Percentiles rank a stretch among this genome's conserved stretches.
Conservation (phyloP, 2,888 invertebrate species). For the Oligia strigilis region DNA sequence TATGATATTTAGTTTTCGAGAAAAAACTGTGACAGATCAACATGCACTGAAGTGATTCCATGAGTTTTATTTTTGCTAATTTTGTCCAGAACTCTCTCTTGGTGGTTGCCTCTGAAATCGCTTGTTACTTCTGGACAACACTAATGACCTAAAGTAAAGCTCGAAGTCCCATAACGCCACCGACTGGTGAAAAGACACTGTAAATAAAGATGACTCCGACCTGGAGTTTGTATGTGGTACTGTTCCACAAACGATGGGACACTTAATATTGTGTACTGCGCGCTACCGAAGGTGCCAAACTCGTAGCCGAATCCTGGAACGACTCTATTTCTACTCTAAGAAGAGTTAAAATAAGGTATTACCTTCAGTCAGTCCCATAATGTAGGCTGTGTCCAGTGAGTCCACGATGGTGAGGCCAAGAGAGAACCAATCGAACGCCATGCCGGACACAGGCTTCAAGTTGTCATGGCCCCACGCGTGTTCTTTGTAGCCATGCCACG, state of each 20-base stretch:
- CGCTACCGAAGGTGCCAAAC: not conserved
- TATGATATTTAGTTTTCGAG: not conserved
- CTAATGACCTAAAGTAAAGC: not conserved
- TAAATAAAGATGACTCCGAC: not conserved
- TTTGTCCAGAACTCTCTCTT: not conserved
- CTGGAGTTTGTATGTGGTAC: not conserved
- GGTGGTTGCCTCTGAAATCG: not conserved
- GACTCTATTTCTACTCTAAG: not conserved
- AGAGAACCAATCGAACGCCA: constrained; percentile 98
- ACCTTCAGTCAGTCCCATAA: constrained; percentile 97
- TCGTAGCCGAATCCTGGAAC: not conserved
- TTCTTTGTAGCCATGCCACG: constrained; percentile 98
- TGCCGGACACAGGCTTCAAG: constrained; percentile 96
- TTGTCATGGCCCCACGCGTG: constrained; percentile 99
- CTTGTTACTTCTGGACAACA: not conserved
- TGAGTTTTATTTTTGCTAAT: not conserved
- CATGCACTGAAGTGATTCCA: not conserved
- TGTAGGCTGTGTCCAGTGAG: constrained; percentile 98
- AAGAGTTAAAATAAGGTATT: constrained; percentile 17
- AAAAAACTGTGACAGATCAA: not conserved
- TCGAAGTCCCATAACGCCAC: not conserved
- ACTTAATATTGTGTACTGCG: not conserved
- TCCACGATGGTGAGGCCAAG: constrained; percentile 99
- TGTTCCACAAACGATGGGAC: not conserved
- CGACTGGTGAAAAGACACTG: not conserved